A percentile compares a stretch with the other conserved stretches of the same genome.
Evolutionary conservation across 2,888 invertebrate species (phyloP).

Genomic region (Coleophora deauratella): DNA sequence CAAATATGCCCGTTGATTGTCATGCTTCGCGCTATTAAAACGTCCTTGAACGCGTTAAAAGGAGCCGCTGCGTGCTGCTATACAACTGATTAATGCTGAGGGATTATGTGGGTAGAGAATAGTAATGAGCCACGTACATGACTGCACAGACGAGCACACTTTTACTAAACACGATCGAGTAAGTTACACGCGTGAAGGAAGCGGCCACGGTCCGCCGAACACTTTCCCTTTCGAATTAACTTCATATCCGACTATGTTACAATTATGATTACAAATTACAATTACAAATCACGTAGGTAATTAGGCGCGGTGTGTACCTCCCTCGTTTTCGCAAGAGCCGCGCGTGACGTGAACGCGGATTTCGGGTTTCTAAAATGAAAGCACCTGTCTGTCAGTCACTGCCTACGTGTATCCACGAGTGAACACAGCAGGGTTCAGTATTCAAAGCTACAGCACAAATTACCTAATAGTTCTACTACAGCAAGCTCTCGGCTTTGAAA

Average conservation of each 20-base stretch:
- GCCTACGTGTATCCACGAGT: slow-evolving; percentile 12
- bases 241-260: slow-evolving; percentile 33
- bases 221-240: slow-evolving; percentile 61
- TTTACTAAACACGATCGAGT: slow-evolving; percentile 13
- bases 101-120: slow-evolving; percentile 15
- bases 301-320: slow-evolving; percentile 28
- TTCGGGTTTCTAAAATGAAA: slow-evolving; percentile 44
- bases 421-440: background rate
- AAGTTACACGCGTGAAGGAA: slow-evolving; percentile 38
- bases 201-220: slow-evolving; percentile 44
- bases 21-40: slow-evolving; percentile 43
- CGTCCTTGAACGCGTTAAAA: slow-evolving; percentile 52
- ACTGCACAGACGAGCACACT: slow-evolving; percentile 1
- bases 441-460: too few species aligned
- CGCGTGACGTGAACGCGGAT: slow-evolving; percentile 27
- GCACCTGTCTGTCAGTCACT: slow-evolving; percentile 32
- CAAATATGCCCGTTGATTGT: slow-evolving; percentile 53
- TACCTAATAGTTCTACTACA: too few species aligned
- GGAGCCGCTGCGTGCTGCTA: slow-evolving; percentile 20
- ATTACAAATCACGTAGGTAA: slow-evolving; percentile 27
- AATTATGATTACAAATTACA: slow-evolving; percentile 25
- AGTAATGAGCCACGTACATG: slow-evolving; percentile 21
- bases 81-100: slow-evolving; percentile 6
- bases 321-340: slow-evolving; percentile 30
- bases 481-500: too few species aligned